Conservation (phyloP, 37 sponge, comb jelly and placozoan genomes). For the Spongilla lacustris region DNA sequence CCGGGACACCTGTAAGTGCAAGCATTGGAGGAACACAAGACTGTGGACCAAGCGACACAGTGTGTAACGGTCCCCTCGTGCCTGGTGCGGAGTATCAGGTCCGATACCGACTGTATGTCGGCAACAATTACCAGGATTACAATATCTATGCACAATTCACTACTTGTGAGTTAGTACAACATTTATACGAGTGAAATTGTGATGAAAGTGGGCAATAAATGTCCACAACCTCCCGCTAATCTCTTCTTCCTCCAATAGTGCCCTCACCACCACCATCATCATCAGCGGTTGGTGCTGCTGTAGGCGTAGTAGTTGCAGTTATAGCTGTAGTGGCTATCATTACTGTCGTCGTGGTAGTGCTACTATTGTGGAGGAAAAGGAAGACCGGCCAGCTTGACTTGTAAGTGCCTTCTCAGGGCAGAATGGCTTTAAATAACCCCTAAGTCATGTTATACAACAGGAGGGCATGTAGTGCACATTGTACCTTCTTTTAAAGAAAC, state of each 20-base stretch:
- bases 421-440: no score
- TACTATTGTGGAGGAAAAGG: neutral
- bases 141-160: neutral
- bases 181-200: neutral
- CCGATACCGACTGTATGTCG: slow-evolving; percentile 35
- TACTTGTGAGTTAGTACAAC: slow-evolving; percentile 2
- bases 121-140: slow-evolving; percentile 24
- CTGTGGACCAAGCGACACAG: slow-evolving; percentile 24
- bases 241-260: neutral
- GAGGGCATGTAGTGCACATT: no score
- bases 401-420: neutral
- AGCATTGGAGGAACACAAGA: slow-evolving; percentile 6
- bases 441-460: no score
- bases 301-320: neutral
- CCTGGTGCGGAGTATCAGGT: slow-evolving; percentile 40
- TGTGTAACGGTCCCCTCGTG: slow-evolving; percentile 66
- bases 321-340: slow-evolving; percentile 8
- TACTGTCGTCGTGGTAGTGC: neutral
- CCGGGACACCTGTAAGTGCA: neutral
- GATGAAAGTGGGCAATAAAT: neutral
- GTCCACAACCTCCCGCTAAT: neutral
- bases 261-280: neutral
- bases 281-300: neutral
- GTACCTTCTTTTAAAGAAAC: no score
- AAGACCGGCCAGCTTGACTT: slow-evolving; percentile 3